A percentile compares a stretch with the other conserved stretches of the same genome.
phyloP scores from a whole-genome alignment of 1,140 invertebrate genomes.

The Drosophila takahashii region DNA sequence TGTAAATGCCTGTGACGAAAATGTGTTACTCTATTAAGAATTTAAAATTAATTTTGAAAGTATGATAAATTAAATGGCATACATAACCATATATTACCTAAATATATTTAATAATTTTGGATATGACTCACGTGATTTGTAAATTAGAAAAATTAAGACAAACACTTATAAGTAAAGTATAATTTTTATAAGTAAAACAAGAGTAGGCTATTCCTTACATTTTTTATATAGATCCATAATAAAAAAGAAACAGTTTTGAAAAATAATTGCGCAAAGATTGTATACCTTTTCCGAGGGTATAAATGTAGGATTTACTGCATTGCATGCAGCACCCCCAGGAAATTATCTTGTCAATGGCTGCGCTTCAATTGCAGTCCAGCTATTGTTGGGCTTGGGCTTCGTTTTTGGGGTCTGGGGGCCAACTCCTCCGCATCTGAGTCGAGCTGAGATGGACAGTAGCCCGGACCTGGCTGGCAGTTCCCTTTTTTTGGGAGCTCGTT shows the following conservation, averaged over 20 bases:
- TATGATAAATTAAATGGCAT: not conserved
- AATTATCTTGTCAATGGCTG: slow-evolving; percentile 81
- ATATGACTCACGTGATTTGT: too few species aligned
- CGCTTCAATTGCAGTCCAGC: slow-evolving; percentile 71
- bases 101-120: too few species aligned
- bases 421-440: slow-evolving; percentile 25
- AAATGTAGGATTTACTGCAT: slow-evolving; percentile 60
- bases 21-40: not conserved
- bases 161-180: too few species aligned
- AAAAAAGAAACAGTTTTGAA: too few species aligned
- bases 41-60: not conserved
- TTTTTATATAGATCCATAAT: too few species aligned
- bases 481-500: slow-evolving; percentile 36
- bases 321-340: slow-evolving; percentile 69
- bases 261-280: not conserved
- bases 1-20: slow-evolving; percentile 1
- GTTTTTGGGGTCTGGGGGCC: slow-evolving; percentile 22
- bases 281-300: slow-evolving; percentile 40
- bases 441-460: slow-evolving; percentile 45
- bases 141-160: too few species aligned
- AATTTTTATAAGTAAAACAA: too few species aligned
- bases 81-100: too few species aligned
- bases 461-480: slow-evolving; percentile 38
- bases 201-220: too few species aligned
- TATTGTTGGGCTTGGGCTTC: slow-evolving; percentile 49